Conservation (phyloP, 1,140 invertebrate genomes). For the Tyrophagus putrescentiae region DNA sequence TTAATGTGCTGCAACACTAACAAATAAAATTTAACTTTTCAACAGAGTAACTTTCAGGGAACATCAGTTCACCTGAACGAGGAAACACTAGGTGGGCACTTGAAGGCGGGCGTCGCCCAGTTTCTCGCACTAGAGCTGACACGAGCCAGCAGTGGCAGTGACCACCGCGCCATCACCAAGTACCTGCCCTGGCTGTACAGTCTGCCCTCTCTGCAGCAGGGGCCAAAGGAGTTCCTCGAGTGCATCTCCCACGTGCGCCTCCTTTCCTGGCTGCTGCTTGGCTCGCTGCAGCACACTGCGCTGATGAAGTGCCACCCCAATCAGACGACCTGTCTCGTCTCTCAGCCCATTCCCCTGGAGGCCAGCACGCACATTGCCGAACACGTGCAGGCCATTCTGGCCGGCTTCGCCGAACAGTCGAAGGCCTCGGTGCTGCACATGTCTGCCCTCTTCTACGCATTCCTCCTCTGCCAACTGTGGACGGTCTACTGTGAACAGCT, state of each 20-base stretch:
- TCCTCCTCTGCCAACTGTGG: constrained; percentile 67
- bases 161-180: constrained; percentile 61
- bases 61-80: constrained; percentile 63
- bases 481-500: constrained; percentile 91
- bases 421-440: constrained; percentile 79
- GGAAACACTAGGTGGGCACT: constrained; percentile 81
- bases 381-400: constrained; percentile 79
- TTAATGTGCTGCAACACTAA: not conserved
- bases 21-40: constrained; percentile 25
- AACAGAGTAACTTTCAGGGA: constrained; percentile 62
- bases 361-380: constrained; percentile 89
- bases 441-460: constrained; percentile 57
- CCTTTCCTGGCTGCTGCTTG: constrained; percentile 85
- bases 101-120: constrained; percentile 89
- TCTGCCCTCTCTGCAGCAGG: constrained; percentile 67
- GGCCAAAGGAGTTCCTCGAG: constrained; percentile 86
- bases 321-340: constrained; percentile 14
- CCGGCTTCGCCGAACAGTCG: constrained; percentile 88
- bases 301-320: constrained; percentile 34
- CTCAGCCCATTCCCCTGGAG: constrained; percentile 83
- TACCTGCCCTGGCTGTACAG: constrained; percentile 86
- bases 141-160: constrained; percentile 61
- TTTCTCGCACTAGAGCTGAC: constrained; percentile 85
- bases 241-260: constrained; percentile 85
- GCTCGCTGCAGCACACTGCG: constrained; percentile 75